Conservation (phyloP, 2,797 vertebrate genomes). For the Takifugu rubripes region DNA sequence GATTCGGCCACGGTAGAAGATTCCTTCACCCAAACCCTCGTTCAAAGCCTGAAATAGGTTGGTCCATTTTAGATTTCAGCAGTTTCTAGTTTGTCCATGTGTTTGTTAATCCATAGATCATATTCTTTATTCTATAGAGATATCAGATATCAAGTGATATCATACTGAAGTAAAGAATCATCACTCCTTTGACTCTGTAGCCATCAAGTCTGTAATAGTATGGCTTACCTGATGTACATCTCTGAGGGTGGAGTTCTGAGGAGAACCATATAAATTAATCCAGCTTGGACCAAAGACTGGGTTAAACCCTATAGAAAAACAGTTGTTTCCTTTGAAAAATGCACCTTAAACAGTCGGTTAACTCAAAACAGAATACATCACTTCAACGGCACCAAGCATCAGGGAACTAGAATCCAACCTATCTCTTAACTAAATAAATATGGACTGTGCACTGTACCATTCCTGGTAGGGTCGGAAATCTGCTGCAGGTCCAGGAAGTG, state of each 20-base stretch:
- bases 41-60: conserved; percentile 74
- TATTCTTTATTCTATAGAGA: no score
- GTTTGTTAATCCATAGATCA: no score
- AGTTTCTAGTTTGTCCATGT: neutral
- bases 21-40: conserved; percentile 85
- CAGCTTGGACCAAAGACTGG: conserved; percentile 90
- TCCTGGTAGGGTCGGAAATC: conserved; percentile 86
- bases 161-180: no score
- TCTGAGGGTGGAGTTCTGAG: conserved; percentile 80
- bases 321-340: neutral
- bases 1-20: conserved; percentile 87
- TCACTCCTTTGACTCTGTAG: no score
- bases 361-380: neutral
- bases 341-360: neutral
- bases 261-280: conserved; percentile 91
- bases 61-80: neutral
- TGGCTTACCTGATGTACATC: conserved; percentile 78
- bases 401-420: no score
- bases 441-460: conserved; percentile 68
- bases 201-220: no score
- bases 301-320: conserved; percentile 80
- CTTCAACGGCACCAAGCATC: neutral
- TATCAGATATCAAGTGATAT: no score
- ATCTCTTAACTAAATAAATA: neutral
- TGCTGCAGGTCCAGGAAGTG: conserved; percentile 88